These are phyloP conservation scores for Anolis apletophallus DNA, from an alignment of 2,797 vertebrate genomes.

Conservation along the genomic window DNA sequence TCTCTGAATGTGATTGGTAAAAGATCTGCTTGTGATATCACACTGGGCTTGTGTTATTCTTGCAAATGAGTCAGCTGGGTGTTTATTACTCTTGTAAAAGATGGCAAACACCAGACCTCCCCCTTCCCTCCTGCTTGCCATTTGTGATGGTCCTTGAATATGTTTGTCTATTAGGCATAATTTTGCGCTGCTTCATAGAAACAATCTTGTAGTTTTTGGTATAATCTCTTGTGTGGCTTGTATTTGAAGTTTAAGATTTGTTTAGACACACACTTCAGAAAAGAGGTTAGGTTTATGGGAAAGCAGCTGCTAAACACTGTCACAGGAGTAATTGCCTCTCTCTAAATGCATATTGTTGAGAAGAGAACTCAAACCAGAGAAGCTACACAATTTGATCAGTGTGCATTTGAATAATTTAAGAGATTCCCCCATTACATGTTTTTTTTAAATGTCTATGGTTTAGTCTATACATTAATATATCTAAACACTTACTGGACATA, in stretches of 20 bases:
- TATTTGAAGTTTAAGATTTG: slow-evolving; percentile 62
- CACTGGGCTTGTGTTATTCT: neutral
- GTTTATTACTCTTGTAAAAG: neutral
- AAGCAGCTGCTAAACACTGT: slow-evolving; percentile 58
- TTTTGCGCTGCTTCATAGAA: slow-evolving; percentile 22
- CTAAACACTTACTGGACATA: slow-evolving; percentile 57
- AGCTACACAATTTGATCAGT: slow-evolving; percentile 34
- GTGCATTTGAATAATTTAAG: slow-evolving; percentile 46
- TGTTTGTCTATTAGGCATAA: neutral
- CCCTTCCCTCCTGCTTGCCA: neutral
- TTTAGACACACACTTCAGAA: slow-evolving; percentile 49
- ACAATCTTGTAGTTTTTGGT: slow-evolving; percentile 40
- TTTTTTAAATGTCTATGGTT: slow-evolving; percentile 52
- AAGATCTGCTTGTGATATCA: neutral
- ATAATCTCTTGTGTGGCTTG: slow-evolving; percentile 59
- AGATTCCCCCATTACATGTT: slow-evolving; percentile 51
- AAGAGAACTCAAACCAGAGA: slow-evolving; percentile 45
- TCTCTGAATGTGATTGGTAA: neutral
- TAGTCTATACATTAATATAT: slow-evolving; percentile 46
- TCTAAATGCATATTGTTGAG: slow-evolving; percentile 4
- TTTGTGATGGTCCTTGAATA: slow-evolving; percentile 20
- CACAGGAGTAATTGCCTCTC: slow-evolving; percentile 43
- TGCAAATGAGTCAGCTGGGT: neutral
- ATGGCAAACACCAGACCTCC: slow-evolving; percentile 16
- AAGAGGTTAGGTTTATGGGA: slow-evolving; percentile 59